A percentile compares a stretch with the other conserved stretches of the same genome.
These are phyloP conservation scores for Hipposideros larvatus DNA, from an alignment of 2,797 vertebrate species.

Conservation along the genomic window DNA sequence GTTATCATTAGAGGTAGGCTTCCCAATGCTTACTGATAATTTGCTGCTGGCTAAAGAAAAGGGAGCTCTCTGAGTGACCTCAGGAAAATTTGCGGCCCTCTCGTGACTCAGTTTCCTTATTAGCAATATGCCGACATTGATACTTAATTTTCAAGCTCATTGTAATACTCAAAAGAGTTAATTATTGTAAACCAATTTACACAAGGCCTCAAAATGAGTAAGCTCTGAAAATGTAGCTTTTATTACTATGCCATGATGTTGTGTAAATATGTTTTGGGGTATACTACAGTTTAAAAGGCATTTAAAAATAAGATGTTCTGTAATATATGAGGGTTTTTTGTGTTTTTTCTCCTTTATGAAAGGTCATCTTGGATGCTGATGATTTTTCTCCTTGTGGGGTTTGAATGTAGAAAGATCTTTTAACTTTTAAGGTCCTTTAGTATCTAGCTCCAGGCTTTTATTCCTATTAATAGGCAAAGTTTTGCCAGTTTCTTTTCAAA, in stretches of 20 bases:
- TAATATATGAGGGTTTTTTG: background rate
- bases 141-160: background rate
- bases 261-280: background rate
- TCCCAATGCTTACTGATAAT: background rate
- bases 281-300: background rate
- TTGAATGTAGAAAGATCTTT: conserved; percentile 7
- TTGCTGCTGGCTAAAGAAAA: background rate
- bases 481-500: background rate
- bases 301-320: background rate
- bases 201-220: background rate
- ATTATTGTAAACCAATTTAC: background rate
- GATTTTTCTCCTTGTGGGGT: background rate
- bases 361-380: conserved; percentile 25
- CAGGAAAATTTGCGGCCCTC: background rate
- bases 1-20: background rate
- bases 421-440: background rate
- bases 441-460: background rate
- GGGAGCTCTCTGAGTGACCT: background rate
- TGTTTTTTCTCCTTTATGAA: background rate
- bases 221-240: background rate
- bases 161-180: background rate
- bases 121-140: background rate
- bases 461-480: background rate
- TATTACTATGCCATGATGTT: background rate
- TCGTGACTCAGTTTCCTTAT: background rate